Evolutionary conservation across 2,113 vertebrate genomes (phyloP), one percentile per base, ranked within the genome.

Genomic region (Arizona elegans): DNA sequence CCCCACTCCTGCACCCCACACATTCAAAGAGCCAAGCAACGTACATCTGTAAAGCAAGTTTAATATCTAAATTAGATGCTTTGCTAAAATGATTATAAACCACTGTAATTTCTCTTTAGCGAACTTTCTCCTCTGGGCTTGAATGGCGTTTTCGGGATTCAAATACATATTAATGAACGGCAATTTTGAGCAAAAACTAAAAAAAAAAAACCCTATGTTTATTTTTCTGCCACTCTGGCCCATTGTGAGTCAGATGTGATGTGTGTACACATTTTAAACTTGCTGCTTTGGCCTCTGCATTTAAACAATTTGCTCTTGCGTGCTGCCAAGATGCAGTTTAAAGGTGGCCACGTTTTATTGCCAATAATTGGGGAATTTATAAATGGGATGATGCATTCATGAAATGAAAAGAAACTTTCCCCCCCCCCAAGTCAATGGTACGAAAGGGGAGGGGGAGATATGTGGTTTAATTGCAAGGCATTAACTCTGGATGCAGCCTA

Each of bases 11-110:
- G 75, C 94, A 94, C 94, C 85, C 17, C 92, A 94, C 94, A 94
- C 93, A 86, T 93, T 93, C 95, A 95, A 95, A 95, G 96, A 95
- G 90, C 93, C 94, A 95, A 88, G 93, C 90, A 94, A 93, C 94
- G 43, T 53, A 96, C 95, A 91, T 93, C 58, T 91, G 94, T 96
- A 95, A 91, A 94, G 94, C 50, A 94, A 96, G 70, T 93, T 94
- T 96, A 96, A 97, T 95, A 95, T 92, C 94, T 95, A 97, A 96
- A 96, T 96, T 92, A 95, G 96, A 95, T 92, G 90, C 70, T 95
- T 95, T 96, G 90, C 94, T 95, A 59, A 92, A 96, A 95, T 93
- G 93, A 95, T 96, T 97, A 87, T 95, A 96, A 96, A 90, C 93
- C 95, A 92, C 59, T 95, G 92, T 89, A 94, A 90, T 94, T 90